Base-by-base conservation (phyloP, 2,797 vertebrate genomes). In the Arctocebus calabarensis region DNA sequence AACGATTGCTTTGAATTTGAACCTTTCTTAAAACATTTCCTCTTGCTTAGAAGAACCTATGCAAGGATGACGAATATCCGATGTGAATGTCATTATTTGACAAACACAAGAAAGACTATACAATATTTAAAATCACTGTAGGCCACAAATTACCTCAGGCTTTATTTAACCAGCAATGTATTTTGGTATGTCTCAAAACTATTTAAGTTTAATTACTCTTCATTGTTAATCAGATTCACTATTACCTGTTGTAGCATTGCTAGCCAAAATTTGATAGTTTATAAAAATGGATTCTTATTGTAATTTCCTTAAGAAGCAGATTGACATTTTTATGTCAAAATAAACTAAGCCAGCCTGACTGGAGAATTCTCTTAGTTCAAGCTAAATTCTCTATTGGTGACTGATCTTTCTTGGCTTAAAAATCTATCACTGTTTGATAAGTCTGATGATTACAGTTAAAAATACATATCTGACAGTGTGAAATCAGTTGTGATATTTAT, bases 81-180 rank as follows among this genome's bases (percentile, higher is more conserved):
- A 85, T 34, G 20, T 89, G 45, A 74, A 16, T 57, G 19, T 17
- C 13, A 32, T 45, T 93, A 90, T 90, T 59, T 66, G 79, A 84
- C 37, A 95, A 85, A 90, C 22, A 45, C 32, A 88, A 89, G 48
- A 71, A 57, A 78, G 84, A 84, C 23, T 92, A 92, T 20, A 71
- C 22, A 95, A 43, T 62, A 84, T 57, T 59, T 57, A 83, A 87
- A 83, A 78, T 37, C 25, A 75, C 40, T 48, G 43, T 25, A 81
- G 20, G 27, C 22, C 16, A 75, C 10, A 85, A 84, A 14, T 73
- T 73, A 85, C 29, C 55, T 55, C 45, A 78, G 27, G 55, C n/a
- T 84, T 91, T 79, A 77, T 84, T 91, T 79, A 77, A 79, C 32
- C 79, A n/a, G 14, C 16, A 92, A 71, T 73, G 7, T 66, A 86